Evolutionary conservation across 2,888 invertebrate genomes (phyloP).

Genomic region (Epistrophe eligans): DNA sequence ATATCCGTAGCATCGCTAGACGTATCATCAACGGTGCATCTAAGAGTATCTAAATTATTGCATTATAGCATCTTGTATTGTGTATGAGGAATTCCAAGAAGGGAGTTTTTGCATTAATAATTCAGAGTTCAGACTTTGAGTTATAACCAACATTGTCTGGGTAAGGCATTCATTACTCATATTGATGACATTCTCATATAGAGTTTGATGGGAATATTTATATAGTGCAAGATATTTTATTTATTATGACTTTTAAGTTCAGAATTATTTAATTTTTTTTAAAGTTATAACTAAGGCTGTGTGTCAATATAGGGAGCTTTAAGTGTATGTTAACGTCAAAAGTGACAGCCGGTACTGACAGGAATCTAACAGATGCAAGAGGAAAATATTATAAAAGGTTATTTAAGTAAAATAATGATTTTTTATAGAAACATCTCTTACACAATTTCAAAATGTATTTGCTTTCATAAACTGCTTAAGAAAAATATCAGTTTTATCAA

Average conservation of each 20-base stretch:
- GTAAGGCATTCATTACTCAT: conserved; percentile 44
- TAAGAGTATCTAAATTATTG: background rate
- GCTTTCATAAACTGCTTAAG: no score
- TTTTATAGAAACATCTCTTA: no score
- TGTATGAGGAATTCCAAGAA: background rate
- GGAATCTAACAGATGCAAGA: no score
- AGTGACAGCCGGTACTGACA: no score
- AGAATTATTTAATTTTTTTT: no score
- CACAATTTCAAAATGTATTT: no score
- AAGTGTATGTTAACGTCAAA: no score
- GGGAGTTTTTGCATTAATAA: background rate
- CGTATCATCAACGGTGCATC: conserved; percentile 65
- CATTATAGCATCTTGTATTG: background rate
- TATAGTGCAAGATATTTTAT: conserved; percentile 39
- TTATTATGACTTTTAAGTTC: conserved; percentile 26
- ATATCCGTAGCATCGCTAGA: conserved; percentile 23
- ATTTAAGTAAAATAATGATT: no score
- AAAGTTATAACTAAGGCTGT: no score
- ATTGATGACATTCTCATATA: conserved; percentile 39
- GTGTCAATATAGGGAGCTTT: background rate
- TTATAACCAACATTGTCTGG: conserved; percentile 25
- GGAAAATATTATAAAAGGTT: no score
- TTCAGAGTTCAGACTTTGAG: background rate
- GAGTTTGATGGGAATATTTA: conserved; percentile 49
- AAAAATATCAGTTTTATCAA: no score